Percentiles rank a stretch among this genome's conserved stretches.
Conservation (phyloP, 2,888 invertebrate species). For the Pollenia angustigena region DNA sequence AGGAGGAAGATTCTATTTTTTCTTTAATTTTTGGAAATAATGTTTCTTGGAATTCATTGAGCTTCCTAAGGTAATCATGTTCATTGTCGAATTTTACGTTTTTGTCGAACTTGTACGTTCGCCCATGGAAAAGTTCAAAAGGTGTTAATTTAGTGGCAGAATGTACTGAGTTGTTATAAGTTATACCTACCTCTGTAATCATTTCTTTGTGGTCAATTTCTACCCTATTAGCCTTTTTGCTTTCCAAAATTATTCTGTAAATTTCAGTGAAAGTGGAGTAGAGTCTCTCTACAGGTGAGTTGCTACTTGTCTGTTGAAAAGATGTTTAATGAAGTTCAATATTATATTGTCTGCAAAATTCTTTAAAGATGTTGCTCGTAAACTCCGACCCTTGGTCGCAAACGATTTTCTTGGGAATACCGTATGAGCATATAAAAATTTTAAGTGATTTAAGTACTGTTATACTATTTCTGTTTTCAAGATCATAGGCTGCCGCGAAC, state of each 20-base stretch:
- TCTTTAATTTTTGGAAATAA: constrained; percentile 19
- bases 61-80: constrained; percentile 49
- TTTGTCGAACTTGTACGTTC: constrained; percentile 22
- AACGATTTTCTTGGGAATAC: constrained; percentile 67
- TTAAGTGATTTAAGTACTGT: constrained; percentile 58
- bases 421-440: constrained; percentile 57
- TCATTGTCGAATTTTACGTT: constrained; percentile 32
- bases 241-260: constrained; percentile 44
- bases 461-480: constrained; percentile 59
- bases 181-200: constrained; percentile 31
- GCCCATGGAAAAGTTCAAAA: constrained; percentile 32
- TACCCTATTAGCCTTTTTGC: not conserved
- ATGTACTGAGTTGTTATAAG: constrained; percentile 55
- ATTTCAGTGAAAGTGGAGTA: constrained; percentile 64
- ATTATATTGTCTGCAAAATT: constrained; percentile 63
- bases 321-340: constrained; percentile 61
- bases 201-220: constrained; percentile 44
- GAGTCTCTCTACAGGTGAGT: constrained; percentile 61
- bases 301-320: constrained; percentile 66
- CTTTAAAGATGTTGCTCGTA: constrained; percentile 55
- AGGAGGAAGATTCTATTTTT: constrained; percentile 1
- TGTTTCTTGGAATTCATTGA: constrained; percentile 42
- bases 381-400: constrained; percentile 66
- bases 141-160: constrained; percentile 55
- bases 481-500: constrained; percentile 60